These are phyloP conservation scores for Lacerta bilineata DNA, from an alignment of 2,797 vertebrate genomes.

Conservation along the genomic window DNA sequence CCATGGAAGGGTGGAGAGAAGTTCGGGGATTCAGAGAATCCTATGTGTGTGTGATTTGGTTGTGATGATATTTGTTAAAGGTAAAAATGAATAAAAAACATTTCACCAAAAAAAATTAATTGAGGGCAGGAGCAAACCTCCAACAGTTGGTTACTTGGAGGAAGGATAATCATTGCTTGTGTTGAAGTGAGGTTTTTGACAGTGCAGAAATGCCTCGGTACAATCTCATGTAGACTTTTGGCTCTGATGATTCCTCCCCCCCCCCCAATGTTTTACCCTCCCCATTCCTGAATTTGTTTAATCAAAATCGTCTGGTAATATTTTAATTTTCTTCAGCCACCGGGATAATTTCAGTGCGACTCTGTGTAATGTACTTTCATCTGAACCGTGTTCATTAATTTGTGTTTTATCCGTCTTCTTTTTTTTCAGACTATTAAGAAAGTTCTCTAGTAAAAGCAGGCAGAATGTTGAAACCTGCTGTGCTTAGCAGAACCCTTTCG, in stretches of 20 bases:
- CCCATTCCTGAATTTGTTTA: background rate
- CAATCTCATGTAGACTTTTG: background rate
- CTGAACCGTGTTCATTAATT: background rate
- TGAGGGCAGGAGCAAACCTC: too few relatives aligned
- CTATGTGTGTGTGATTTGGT: too few relatives aligned
- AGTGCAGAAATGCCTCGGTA: background rate
- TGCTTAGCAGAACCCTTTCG: accelerated
- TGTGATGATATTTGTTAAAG: too few relatives aligned
- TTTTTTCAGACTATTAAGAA: background rate
- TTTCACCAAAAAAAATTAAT: accelerated
- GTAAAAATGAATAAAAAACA: too few relatives aligned
- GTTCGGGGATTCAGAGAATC: too few relatives aligned
- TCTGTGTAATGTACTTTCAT: constrained; percentile 16
- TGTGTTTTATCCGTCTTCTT: constrained; percentile 19
- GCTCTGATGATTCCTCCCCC: background rate
- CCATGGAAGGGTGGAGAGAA: too few relatives aligned
- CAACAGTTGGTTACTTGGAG: too few relatives aligned
- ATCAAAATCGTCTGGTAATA: background rate
- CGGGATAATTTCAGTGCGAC: constrained; percentile 28
- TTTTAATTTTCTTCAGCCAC: constrained; percentile 11
- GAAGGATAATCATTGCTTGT: too few relatives aligned
- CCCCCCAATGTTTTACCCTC: background rate
- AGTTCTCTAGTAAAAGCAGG: constrained; percentile 14
- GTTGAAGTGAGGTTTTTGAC: background rate
- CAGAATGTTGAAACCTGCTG: constrained; percentile 26